These are phyloP conservation scores for Bombus haemorrhoidalis DNA, from an alignment of 1,140 invertebrate species.

Conservation along the genomic window DNA sequence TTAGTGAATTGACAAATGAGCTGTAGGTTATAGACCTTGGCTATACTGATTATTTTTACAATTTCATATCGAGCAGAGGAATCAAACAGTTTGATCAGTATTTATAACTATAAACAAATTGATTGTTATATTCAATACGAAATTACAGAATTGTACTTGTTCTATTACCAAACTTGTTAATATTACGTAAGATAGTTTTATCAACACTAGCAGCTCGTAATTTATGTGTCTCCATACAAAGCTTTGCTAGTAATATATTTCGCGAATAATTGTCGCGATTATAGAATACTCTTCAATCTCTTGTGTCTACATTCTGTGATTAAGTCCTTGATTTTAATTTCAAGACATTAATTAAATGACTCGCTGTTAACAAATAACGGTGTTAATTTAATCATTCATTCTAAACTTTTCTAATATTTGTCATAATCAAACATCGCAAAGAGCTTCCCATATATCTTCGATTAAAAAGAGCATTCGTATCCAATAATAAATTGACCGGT, in stretches of 20 bases:
- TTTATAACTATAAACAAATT: not conserved
- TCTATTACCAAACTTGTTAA: not conserved
- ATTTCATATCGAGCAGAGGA: no score
- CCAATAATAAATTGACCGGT: slow-evolving; percentile 23
- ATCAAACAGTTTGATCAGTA: not conserved
- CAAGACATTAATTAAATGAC: not conserved
- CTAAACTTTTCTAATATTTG: not conserved
- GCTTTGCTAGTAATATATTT: not conserved
- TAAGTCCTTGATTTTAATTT: not conserved
- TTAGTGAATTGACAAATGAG: no score
- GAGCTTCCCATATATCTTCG: not conserved
- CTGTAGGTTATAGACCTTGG: no score
- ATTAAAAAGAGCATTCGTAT: not conserved
- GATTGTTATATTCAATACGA: not conserved
- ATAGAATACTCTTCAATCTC: no score
- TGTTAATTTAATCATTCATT: not conserved
- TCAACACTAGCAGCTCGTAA: not conserved
- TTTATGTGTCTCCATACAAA: not conserved
- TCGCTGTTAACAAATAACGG: not conserved
- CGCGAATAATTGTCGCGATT: no score
- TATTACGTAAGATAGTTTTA: not conserved
- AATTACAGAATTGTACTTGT: not conserved
- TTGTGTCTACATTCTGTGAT: no score
- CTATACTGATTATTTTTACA: no score
- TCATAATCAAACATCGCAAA: not conserved